A percentile compares a stretch with the other conserved stretches of the same genome.
These are phyloP conservation scores for Drosophila lutescens DNA, from an alignment of 2,888 invertebrate species.

Conservation along the genomic window DNA sequence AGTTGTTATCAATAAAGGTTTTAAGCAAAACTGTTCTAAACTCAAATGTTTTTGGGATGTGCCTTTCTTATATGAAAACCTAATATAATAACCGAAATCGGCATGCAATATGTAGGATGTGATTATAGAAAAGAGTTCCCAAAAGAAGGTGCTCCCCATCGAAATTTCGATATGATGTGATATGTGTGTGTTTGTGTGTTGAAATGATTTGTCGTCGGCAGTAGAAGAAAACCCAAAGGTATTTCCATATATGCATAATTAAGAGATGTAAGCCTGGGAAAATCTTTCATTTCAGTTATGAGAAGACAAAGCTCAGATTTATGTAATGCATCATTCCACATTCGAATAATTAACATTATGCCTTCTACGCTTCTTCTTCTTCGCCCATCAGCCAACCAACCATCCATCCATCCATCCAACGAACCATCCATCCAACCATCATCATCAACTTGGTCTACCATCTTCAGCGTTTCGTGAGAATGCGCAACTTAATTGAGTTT, in stretches of 20 bases:
- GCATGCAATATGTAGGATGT: not conserved
- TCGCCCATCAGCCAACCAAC: not conserved
- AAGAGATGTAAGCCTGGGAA: constrained; percentile 39
- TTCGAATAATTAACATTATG: constrained; percentile 44
- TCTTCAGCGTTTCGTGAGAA: constrained; percentile 59
- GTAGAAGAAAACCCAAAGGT: constrained; percentile 20
- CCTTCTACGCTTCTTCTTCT: constrained; percentile 6
- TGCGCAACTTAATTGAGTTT: constrained; percentile 74
- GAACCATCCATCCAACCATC: constrained; percentile 4
- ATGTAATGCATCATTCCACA: constrained; percentile 59
- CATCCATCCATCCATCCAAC: constrained; percentile 6
- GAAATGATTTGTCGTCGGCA: constrained; percentile 15
- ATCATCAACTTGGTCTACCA: constrained; percentile 8
- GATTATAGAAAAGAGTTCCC: not conserved
- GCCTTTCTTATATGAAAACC: not conserved
- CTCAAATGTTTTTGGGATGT: not conserved
- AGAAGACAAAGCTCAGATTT: constrained; percentile 67
- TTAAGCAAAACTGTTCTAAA: not conserved
- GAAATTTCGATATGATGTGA: constrained; percentile 2
- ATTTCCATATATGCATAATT: constrained; percentile 41
- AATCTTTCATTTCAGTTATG: constrained; percentile 51
- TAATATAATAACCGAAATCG: not conserved
- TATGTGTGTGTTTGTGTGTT: not conserved
- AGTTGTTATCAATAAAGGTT: not conserved
- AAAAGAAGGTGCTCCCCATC: not conserved